Percentiles rank a stretch among this genome's conserved stretches.
Evolutionary conservation across 2,113 vertebrate species (phyloP).

Genomic region (Diphyllodes magnificus): DNA sequence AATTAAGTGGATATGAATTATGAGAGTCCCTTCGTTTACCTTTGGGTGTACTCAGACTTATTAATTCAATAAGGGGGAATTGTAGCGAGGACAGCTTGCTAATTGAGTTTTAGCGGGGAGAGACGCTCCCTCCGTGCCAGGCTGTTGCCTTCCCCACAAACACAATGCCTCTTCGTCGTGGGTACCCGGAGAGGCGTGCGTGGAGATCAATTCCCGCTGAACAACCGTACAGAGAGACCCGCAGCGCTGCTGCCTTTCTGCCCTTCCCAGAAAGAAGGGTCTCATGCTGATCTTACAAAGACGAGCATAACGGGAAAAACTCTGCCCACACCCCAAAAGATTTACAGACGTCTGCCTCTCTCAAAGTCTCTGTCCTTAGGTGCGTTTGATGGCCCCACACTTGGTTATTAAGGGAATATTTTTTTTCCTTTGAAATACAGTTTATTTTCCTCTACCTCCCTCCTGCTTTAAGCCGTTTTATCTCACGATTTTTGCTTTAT

Average conservation of each 20-base stretch:
- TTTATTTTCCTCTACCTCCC: not conserved
- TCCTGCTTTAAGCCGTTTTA: not conserved
- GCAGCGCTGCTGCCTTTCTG: not conserved
- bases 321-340: not conserved
- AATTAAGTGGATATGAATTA: conserved; percentile 83
- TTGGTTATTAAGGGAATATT: not conserved
- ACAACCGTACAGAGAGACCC: accelerated
- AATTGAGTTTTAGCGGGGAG: conserved; percentile 68
- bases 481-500: not conserved
- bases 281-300: not conserved
- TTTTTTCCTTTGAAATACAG: not conserved
- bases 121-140: conserved; percentile 2
- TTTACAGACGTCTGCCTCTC: not conserved
- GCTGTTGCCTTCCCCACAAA: conserved; percentile 20
- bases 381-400: not conserved
- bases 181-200: not conserved
- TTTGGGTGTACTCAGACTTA: conserved; percentile 73
- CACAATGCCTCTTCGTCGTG: not conserved
- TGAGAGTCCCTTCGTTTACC: conserved; percentile 76
- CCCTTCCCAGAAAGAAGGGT: not conserved
- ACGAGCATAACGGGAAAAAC: not conserved
- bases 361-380: not conserved
- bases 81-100: conserved; percentile 65
- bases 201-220: not conserved
- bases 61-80: conserved; percentile 74